phyloP scores from a whole-genome alignment of 35 echinoderm and acorn worm species.

The Diadema setosum region DNA sequence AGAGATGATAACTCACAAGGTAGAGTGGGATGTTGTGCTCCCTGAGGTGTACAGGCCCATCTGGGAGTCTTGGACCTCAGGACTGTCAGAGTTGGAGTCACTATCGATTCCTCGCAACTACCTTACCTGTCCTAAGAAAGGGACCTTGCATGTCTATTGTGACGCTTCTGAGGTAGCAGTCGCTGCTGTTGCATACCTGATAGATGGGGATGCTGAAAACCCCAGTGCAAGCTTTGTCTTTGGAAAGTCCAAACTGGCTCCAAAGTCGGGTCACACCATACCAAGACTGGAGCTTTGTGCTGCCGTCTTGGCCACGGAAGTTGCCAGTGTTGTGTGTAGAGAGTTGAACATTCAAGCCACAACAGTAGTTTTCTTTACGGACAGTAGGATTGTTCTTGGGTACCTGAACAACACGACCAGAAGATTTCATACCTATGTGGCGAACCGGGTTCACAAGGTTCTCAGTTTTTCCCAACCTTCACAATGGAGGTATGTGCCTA shows the following conservation, averaged over 20 bases:
- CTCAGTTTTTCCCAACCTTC: slow-evolving; percentile 13
- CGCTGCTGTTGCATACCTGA: slow-evolving; percentile 47
- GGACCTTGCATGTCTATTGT: slow-evolving; percentile 1
- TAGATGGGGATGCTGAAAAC: neutral
- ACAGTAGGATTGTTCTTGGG: slow-evolving; percentile 39
- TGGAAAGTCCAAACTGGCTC: slow-evolving; percentile 40
- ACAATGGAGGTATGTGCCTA: too few species aligned
- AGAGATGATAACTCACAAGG: neutral
- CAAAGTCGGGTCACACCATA: slow-evolving; percentile 31
- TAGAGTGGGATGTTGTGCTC: neutral
- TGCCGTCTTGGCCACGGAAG: slow-evolving; percentile 42
- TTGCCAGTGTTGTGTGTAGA: neutral
- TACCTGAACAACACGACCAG: slow-evolving; percentile 32
- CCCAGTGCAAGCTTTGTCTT: slow-evolving; percentile 13
- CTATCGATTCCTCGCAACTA: neutral
- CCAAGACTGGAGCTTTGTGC: slow-evolving; percentile 58
- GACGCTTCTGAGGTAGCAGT: slow-evolving; percentile 34
- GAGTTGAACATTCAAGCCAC: neutral
- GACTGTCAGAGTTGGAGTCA: neutral
- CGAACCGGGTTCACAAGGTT: slow-evolving; percentile 52
- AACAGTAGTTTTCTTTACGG: slow-evolving; percentile 7
- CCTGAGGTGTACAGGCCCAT: neutral
- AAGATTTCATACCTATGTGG: slow-evolving; percentile 51
- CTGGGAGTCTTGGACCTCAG: neutral
- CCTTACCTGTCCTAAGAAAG: neutral